Conservation (phyloP, 2,797 vertebrate species). For the Sebastes aleutianus region DNA sequence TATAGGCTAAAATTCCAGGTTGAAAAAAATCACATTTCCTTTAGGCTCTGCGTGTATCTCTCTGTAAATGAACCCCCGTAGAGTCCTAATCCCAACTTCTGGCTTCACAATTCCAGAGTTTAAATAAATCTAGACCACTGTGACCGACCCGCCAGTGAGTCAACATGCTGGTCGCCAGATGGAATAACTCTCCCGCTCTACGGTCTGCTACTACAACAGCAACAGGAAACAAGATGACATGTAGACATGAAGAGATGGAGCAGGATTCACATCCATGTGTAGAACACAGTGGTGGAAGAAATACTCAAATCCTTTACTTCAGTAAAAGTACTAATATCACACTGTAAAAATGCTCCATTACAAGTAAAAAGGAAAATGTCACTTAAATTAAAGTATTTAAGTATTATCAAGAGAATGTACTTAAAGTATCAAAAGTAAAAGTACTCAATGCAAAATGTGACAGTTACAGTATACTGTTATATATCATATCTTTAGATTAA, state of each 20-base stretch:
- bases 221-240: constrained; percentile 36
- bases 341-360: too few species aligned
- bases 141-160: constrained; percentile 19
- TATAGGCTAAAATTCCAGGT: constrained; percentile 6
- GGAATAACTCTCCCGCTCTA: constrained; percentile 19
- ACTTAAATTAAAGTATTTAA: too few species aligned
- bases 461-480: too few species aligned
- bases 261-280: not conserved
- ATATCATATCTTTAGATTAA: too few species aligned
- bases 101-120: constrained; percentile 2
- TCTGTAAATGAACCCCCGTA: constrained; percentile 25
- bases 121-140: constrained; percentile 29
- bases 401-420: too few species aligned
- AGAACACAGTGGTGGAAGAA: not conserved
- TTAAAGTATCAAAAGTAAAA: too few species aligned
- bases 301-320: too few species aligned
- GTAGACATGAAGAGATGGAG: constrained; percentile 7
- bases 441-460: too few species aligned
- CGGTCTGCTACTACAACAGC: constrained; percentile 3
- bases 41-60: not conserved
- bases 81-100: constrained; percentile 18
- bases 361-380: too few species aligned
- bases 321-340: too few species aligned
- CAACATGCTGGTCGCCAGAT: constrained; percentile 43
- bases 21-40: constrained; percentile 1